These are phyloP conservation scores for Diprion similis DNA, from an alignment of 1,140 invertebrate species.

Conservation along the genomic window DNA sequence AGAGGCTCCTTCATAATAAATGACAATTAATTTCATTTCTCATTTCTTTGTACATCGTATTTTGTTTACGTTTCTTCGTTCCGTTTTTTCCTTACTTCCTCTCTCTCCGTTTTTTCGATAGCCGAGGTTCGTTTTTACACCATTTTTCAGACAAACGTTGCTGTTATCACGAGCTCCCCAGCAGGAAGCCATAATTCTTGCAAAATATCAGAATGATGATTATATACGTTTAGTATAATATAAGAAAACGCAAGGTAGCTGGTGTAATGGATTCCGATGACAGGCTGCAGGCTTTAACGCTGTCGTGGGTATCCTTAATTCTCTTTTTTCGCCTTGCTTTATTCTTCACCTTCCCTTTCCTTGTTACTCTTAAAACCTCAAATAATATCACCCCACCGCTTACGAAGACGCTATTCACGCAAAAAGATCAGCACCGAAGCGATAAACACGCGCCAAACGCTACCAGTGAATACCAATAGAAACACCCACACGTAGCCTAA, in stretches of 20 bases:
- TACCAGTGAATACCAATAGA: neutral
- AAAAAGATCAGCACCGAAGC: neutral
- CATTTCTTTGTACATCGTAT: neutral
- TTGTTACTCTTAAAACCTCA: neutral
- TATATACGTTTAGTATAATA: neutral
- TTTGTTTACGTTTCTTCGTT: neutral
- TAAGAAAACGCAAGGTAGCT: no score
- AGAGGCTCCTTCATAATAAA: neutral
- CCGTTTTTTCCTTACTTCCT: no score
- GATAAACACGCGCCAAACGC: neutral
- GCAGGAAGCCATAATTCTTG: neutral
- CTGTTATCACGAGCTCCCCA: neutral
- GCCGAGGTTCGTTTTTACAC: slow-evolving; percentile 1
- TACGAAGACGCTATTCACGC: neutral
- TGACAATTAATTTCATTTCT: neutral
- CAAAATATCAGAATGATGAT: neutral
- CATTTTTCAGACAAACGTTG: neutral
- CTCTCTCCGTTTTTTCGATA: neutral
- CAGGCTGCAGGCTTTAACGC: neutral
- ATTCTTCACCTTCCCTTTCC: neutral
- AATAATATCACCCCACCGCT: slow-evolving; percentile 1
- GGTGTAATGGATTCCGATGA: neutral
- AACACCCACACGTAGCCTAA: neutral
- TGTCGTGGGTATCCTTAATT: neutral
- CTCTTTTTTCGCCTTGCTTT: neutral